Evolutionary conservation across 2,113 vertebrate species (phyloP).

Genomic region (Spermophilus dauricus): DNA sequence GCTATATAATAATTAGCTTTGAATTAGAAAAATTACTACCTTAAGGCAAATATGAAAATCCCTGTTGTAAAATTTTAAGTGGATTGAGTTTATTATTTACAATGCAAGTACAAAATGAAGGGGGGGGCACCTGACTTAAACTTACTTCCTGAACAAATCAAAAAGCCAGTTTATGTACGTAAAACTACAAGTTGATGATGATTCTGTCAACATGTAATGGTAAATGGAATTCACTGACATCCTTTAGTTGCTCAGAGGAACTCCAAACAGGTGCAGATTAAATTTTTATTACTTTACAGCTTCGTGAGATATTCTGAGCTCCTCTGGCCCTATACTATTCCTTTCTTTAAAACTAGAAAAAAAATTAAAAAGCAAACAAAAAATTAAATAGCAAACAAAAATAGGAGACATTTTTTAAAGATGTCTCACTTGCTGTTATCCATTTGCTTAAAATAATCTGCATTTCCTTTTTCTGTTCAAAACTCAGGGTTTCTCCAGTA

Average conservation of each 20-base stretch:
- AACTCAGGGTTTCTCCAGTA: not conserved
- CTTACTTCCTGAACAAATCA: not conserved
- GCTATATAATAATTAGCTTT: not conserved
- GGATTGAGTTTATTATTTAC: constrained; percentile 43
- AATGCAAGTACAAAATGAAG: not conserved
- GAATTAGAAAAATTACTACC: not conserved
- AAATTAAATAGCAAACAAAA: not conserved
- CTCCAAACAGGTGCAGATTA: not conserved
- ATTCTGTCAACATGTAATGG: not conserved
- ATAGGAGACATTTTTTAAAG: not conserved
- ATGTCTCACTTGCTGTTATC: not conserved
- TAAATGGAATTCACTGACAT: constrained; percentile 25
- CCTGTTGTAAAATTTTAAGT: constrained; percentile 19
- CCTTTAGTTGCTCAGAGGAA: not conserved
- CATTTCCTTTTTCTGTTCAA: not conserved
- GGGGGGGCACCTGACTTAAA: not conserved
- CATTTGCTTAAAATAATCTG: not conserved
- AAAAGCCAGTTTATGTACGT: not conserved
- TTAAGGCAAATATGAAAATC: constrained; percentile 26
- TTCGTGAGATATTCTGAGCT: not conserved
- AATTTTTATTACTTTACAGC: not conserved
- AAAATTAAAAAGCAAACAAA: not conserved
- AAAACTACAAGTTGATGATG: not conserved
- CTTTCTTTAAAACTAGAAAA: not conserved
- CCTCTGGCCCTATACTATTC: not conserved